These are phyloP conservation scores for Menidia menidia DNA, from an alignment of 2,797 vertebrate genomes.

Conservation along the genomic window DNA sequence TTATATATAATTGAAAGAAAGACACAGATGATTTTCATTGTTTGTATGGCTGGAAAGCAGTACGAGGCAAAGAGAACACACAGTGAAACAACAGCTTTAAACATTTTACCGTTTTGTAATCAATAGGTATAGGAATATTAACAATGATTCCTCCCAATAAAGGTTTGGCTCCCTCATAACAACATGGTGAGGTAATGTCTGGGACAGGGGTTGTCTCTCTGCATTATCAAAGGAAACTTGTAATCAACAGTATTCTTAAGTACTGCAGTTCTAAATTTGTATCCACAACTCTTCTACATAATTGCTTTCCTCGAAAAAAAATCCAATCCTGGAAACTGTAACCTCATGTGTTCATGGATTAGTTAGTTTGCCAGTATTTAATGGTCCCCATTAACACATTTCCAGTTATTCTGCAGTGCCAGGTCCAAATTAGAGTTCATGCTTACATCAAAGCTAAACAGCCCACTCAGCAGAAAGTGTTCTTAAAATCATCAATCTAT, in stretches of 20 bases:
- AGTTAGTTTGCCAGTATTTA: slow-evolving; percentile 23
- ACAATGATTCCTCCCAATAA: background rate
- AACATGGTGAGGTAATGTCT: slow-evolving; percentile 47
- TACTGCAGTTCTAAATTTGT: slow-evolving; percentile 37
- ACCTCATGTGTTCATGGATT: background rate
- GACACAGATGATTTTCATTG: slow-evolving; percentile 47
- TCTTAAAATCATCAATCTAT: background rate
- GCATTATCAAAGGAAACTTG: slow-evolving; percentile 35
- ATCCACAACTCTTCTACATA: slow-evolving; percentile 39
- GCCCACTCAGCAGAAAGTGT: background rate
- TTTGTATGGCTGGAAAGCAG: background rate
- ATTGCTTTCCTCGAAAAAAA: slow-evolving; percentile 30
- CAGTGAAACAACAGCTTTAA: background rate
- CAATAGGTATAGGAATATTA: background rate
- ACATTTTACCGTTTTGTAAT: background rate
- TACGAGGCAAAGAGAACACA: background rate
- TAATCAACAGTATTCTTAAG: slow-evolving; percentile 30
- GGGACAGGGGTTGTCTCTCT: slow-evolving; percentile 22
- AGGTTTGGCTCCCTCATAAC: background rate
- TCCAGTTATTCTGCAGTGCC: slow-evolving; percentile 74
- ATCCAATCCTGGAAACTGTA: slow-evolving; percentile 30
- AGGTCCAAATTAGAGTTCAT: slow-evolving; percentile 24
- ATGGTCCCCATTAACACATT: slow-evolving; percentile 18
- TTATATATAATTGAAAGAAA: slow-evolving; percentile 31
- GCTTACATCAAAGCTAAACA: background rate